These are phyloP conservation scores for Boloria selene DNA, from an alignment of 2,888 invertebrate species.

Conservation along the genomic window DNA sequence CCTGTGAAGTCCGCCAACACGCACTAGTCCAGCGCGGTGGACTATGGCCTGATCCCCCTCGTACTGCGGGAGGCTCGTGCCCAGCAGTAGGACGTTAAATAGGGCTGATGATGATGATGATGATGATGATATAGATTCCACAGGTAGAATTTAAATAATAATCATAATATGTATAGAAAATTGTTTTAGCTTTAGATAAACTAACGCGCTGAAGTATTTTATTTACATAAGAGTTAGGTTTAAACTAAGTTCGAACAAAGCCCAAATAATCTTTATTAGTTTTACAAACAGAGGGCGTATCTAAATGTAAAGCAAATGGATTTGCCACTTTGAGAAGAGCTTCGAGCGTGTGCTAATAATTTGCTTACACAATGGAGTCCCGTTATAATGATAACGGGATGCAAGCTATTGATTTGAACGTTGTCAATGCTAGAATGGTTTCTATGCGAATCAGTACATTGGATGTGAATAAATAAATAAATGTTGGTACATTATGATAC, in stretches of 20 bases:
- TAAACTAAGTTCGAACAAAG: neutral
- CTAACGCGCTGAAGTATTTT: neutral
- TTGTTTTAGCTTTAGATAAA: too few species aligned
- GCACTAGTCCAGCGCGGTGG: too few species aligned
- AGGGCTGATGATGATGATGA: too few species aligned
- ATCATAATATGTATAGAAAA: too few species aligned
- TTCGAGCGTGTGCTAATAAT: constrained; percentile 13
- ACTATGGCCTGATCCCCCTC: too few species aligned
- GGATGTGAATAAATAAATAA: too few species aligned
- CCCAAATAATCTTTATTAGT: constrained; percentile 6
- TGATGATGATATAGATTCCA: too few species aligned
- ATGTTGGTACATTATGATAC: too few species aligned
- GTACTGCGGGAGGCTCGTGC: too few species aligned
- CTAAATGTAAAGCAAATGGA: constrained; percentile 19
- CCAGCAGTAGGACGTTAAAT: too few species aligned
- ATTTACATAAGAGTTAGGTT: neutral
- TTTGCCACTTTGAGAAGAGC: constrained; percentile 24
- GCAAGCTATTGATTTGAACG: constrained; percentile 16
- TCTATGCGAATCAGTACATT: neutral
- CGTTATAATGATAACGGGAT: constrained; percentile 22
- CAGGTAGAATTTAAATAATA: too few species aligned
- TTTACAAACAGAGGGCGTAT: neutral
- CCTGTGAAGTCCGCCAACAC: too few species aligned
- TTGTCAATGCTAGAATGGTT: neutral
- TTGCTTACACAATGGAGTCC: constrained; percentile 16